Conservation (phyloP, 1,140 invertebrate species). For the Drosophila littoralis region DNA sequence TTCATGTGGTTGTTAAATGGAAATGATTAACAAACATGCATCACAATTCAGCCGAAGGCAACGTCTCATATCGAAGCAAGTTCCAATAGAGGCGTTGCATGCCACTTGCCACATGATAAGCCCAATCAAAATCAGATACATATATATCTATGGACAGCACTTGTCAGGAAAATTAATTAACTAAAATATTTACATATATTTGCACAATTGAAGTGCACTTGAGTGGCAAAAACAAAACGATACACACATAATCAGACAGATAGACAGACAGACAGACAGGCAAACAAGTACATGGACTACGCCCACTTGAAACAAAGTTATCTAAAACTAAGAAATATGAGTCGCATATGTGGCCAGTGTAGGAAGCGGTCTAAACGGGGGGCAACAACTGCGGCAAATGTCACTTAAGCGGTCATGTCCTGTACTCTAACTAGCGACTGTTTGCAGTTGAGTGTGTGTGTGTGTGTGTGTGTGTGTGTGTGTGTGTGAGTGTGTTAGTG, state of each 20-base stretch:
- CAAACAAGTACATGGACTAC: not conserved
- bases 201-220: conserved; percentile 21
- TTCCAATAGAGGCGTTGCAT: not conserved
- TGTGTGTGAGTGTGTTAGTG: conserved; percentile 15
- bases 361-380: not conserved
- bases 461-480: conserved; percentile 7
- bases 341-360: conserved; percentile 26
- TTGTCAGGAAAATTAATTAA: conserved; percentile 80
- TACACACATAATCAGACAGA: conserved; percentile 1
- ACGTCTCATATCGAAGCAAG: not conserved
- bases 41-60: not conserved
- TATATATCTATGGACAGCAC: conserved; percentile 19
- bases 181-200: conserved; percentile 66
- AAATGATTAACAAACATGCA: not conserved
- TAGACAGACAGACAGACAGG: not conserved
- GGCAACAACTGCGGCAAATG: conserved; percentile 70
- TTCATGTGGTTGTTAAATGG: not conserved
- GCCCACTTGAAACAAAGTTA: conserved; percentile 56
- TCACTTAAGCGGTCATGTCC: conserved; percentile 58
- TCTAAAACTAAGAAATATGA: conserved; percentile 71
- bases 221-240: conserved; percentile 40
- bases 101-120: conserved; percentile 4
- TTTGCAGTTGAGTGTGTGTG: not conserved
- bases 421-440: conserved; percentile 24
- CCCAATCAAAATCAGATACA: conserved; percentile 4